A percentile compares a stretch with the other conserved stretches of the same genome.
These are phyloP conservation scores for Clarias fuscus DNA, from an alignment of 2,797 vertebrate genomes.

Conservation along the genomic window DNA sequence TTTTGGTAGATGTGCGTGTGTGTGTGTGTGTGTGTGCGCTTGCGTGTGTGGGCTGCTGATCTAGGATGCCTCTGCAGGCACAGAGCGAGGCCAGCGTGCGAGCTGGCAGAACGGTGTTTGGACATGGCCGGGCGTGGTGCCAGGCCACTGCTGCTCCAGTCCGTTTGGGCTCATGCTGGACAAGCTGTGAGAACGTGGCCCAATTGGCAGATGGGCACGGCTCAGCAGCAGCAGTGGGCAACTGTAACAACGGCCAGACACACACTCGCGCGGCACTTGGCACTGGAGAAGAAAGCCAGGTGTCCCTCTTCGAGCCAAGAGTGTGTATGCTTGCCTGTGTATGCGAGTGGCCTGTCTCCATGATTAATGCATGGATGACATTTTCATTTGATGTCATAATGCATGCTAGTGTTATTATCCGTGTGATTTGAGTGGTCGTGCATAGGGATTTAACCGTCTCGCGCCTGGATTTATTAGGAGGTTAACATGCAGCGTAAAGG, in stretches of 20 bases:
- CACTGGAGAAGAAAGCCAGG: slow-evolving; percentile 64
- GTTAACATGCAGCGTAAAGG: not conserved
- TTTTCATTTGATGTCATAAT: slow-evolving; percentile 49
- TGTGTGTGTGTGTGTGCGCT: slow-evolving; percentile 48
- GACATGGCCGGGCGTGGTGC: slow-evolving; percentile 74
- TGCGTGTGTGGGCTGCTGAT: slow-evolving; percentile 36
- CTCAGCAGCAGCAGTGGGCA: slow-evolving; percentile 69
- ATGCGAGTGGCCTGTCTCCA: slow-evolving; percentile 31
- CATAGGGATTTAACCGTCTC: slow-evolving; percentile 6
- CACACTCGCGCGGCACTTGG: slow-evolving; percentile 61
- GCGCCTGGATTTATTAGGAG: slow-evolving; percentile 1
- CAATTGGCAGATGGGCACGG: slow-evolving; percentile 75
- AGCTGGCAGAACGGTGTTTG: slow-evolving; percentile 59
- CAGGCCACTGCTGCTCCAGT: slow-evolving; percentile 70
- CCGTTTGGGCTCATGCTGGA: slow-evolving; percentile 66
- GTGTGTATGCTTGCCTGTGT: slow-evolving; percentile 32
- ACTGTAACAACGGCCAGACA: slow-evolving; percentile 71
- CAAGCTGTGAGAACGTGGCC: slow-evolving; percentile 70
- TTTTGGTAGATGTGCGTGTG: slow-evolving; percentile 52
- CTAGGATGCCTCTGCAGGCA: slow-evolving; percentile 29
- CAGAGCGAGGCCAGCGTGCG: slow-evolving; percentile 49
- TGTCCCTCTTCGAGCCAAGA: slow-evolving; percentile 61
- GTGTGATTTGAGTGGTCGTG: slow-evolving; percentile 49
- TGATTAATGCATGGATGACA: slow-evolving; percentile 48
- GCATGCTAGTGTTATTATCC: slow-evolving; percentile 29